Conservation (phyloP, 2,113 vertebrate genomes). For the Eulemur macaco region DNA sequence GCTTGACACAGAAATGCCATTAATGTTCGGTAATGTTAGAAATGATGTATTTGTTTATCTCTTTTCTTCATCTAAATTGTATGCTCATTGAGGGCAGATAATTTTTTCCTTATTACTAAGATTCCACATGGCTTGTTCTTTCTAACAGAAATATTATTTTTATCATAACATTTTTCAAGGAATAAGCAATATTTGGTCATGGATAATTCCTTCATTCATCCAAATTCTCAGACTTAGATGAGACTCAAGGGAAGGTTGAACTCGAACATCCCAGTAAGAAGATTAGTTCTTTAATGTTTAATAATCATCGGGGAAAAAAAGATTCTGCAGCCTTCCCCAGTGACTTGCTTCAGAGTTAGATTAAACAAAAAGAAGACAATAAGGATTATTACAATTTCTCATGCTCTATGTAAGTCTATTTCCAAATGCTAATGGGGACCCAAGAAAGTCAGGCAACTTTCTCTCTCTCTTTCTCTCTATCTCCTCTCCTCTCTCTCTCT, state of each 20-base stretch:
- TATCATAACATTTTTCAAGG: constrained; percentile 40
- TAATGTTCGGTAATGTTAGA: not conserved
- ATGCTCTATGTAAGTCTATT: constrained; percentile 17
- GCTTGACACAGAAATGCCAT: not conserved
- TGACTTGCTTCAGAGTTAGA: constrained; percentile 49
- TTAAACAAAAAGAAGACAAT: constrained; percentile 37
- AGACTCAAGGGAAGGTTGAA: not conserved
- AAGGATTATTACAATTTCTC: constrained; percentile 52
- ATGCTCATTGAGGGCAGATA: constrained; percentile 17
- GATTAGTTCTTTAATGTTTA: constrained; percentile 44
- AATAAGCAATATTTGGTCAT: constrained; percentile 18
- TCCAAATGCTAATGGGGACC: constrained; percentile 31
- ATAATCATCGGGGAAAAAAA: not conserved
- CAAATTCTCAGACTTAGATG: constrained; percentile 46
- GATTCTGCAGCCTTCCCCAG: not conserved
- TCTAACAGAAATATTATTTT: constrained; percentile 24
- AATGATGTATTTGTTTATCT: not conserved
- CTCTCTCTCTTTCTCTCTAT: not conserved
- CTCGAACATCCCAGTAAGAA: constrained; percentile 7
- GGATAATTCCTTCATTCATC: constrained; percentile 41
- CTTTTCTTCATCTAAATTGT: constrained; percentile 23
- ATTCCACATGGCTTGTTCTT: not conserved
- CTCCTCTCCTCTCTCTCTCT: not conserved
- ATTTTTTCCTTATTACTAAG: constrained; percentile 15
- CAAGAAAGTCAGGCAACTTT: not conserved